Conservation (phyloP, 2,113 vertebrate species). For the Ptilonorhynchus violaceus region DNA sequence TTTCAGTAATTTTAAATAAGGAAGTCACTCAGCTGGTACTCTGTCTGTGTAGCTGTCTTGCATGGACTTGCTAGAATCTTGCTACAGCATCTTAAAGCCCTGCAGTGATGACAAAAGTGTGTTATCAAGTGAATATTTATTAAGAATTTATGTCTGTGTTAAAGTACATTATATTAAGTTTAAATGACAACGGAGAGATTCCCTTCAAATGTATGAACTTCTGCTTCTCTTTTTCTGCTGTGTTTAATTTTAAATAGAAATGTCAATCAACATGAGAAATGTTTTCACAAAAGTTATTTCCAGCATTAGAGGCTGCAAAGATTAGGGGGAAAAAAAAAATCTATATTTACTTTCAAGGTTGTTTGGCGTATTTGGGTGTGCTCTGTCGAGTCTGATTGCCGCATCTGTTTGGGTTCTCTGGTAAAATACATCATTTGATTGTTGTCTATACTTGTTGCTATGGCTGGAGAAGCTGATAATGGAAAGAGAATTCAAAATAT, state of each 20-base stretch:
- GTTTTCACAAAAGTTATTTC: not conserved
- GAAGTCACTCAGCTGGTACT: not conserved
- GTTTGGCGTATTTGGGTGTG: not conserved
- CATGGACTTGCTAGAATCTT: not conserved
- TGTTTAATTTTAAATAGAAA: not conserved
- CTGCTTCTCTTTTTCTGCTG: not conserved
- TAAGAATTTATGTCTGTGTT: not conserved
- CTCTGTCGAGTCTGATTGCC: not conserved
- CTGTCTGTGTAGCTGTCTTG: not conserved
- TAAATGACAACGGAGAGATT: not conserved
- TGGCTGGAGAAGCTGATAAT: not conserved
- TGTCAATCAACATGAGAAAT: not conserved
- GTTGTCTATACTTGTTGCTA: not conserved
- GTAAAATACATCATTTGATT: not conserved
- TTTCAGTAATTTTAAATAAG: not conserved
- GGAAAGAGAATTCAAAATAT: not conserved
- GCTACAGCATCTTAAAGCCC: not conserved
- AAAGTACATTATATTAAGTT: not conserved
- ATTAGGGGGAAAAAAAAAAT: rapidly evolving
- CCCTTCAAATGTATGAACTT: not conserved
- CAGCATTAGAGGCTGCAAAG: not conserved
- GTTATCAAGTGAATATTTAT: not conserved
- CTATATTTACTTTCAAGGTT: not conserved
- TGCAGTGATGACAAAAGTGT: not conserved
- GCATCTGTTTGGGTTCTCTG: not conserved